Base-by-base conservation (phyloP, 2,113 vertebrate species). In the Albula glossodonta region DNA sequence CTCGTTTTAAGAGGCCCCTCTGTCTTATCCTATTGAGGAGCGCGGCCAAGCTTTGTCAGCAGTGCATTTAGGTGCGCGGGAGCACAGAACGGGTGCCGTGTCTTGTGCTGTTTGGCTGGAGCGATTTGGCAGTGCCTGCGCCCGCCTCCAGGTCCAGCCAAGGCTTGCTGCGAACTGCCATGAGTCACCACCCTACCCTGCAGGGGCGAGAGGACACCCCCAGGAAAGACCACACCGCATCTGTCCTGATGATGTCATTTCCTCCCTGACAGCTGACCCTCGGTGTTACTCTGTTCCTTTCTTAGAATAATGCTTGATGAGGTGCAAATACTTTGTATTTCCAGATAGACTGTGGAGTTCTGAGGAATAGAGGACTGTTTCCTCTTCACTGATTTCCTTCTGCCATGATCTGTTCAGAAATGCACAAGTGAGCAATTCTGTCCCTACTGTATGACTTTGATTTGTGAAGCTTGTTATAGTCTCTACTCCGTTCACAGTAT, bases 1-100 rank as follows among this genome's bases (percentile, higher is more conserved):
- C n/a, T 7, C 70, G n/a, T 70, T 74, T 74, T 56, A 56, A 56
- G 12, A 31, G n/a, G 2, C 8, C 8, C 70, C 22, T 9, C 70
- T 22, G 25, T 8, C 22, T 22, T 22, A 8, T 8, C 70, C 17
- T 86, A 81, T 56, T 51, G 31, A 82, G 31, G 81, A 84, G 74
- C 87, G 85, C 85, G 79, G 60, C 57, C 82, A 84, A 12, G 13
- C 82, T 84, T 60, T 88, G 50, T 52, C 10, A 22, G 22, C 6
- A 15, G 49, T 82, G 85, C 80, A 51, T 80, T 57, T 60, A 84
- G 83, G 4, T 52, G 17, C 51, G 84, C 85, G 91, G 84, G 88
- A 48, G 0, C 19, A 53, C 49, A 70, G 19, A 81, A 86, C 87
- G 91, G 82, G 82, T 91, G 87, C 90, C 90, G 80, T 87, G n/a